These are phyloP conservation scores for Colostygia pectinataria DNA, from an alignment of 2,888 invertebrate genomes.

Conservation along the genomic window DNA sequence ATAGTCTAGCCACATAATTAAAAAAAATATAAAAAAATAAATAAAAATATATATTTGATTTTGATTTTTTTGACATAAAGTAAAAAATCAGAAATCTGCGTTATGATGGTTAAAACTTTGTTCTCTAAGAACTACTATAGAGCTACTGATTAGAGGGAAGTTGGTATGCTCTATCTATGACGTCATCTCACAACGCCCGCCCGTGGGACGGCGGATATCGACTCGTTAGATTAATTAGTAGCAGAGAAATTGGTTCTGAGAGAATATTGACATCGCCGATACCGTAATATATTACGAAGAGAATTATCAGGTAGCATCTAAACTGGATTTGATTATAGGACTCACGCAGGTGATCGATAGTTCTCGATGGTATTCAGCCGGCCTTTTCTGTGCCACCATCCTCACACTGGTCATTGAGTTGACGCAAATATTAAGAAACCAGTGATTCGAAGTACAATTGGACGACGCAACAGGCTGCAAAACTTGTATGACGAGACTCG, in stretches of 20 bases:
- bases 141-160: slow-evolving; percentile 12
- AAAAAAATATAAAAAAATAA: too few relatives aligned
- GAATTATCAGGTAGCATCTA: slow-evolving; percentile 17
- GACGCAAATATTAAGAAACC: too few relatives aligned
- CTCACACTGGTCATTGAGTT: too few relatives aligned
- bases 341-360: neutral
- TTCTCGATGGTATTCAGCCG: neutral
- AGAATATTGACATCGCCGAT: slow-evolving; percentile 23
- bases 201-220: slow-evolving; percentile 43
- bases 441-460: too few relatives aligned
- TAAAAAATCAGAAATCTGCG: neutral
- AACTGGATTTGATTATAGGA: slow-evolving; percentile 9
- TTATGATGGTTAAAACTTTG: neutral
- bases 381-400: too few relatives aligned
- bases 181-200: slow-evolving; percentile 37
- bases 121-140: neutral
- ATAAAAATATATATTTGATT: too few relatives aligned
- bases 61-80: too few relatives aligned
- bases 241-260: slow-evolving; percentile 13
- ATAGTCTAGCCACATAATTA: too few relatives aligned
- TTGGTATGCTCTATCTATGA: slow-evolving; percentile 27
- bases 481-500: too few relatives aligned
- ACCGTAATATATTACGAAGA: slow-evolving; percentile 21
- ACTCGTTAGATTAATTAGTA: slow-evolving; percentile 36
- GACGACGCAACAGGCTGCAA: too few relatives aligned